A percentile compares a stretch with the other conserved stretches of the same genome.
These are phyloP conservation scores for Diaprepes abbreviatus DNA, from an alignment of 2,888 invertebrate species.

Conservation along the genomic window DNA sequence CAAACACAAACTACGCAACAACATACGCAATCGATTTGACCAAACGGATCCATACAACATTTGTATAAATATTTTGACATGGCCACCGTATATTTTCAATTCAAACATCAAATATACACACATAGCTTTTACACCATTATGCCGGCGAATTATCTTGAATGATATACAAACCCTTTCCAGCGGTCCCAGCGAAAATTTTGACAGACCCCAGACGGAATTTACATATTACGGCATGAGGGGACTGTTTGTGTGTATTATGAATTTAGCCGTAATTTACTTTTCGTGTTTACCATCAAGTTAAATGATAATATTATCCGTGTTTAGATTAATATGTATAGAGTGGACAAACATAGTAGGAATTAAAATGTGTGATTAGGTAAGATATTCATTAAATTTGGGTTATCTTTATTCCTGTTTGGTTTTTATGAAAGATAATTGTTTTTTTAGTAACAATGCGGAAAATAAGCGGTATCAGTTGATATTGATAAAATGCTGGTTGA, in stretches of 20 bases:
- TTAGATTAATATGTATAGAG: conserved; percentile 17
- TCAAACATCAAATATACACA: not conserved
- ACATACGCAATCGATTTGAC: too few species aligned
- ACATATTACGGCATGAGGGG: conserved; percentile 27
- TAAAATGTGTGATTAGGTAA: too few species aligned
- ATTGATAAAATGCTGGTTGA: too few species aligned
- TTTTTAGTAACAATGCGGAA: too few species aligned
- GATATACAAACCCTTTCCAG: conserved; percentile 17
- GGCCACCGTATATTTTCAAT: not conserved
- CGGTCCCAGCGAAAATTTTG: conserved; percentile 22
- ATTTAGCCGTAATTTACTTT: conserved; percentile 44
- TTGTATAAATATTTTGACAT: not conserved
- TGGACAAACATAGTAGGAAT: not conserved
- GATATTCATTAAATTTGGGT: too few species aligned
- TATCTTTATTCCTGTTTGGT: too few species aligned
- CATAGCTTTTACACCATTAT: conserved; percentile 2
- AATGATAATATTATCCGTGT: conserved; percentile 28
- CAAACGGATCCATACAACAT: too few species aligned
- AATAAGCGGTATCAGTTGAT: too few species aligned
- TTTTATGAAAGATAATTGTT: too few species aligned
- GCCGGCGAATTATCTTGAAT: conserved; percentile 15
- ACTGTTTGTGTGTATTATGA: conserved; percentile 35
- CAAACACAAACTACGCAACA: too few species aligned
- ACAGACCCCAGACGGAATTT: conserved; percentile 39
- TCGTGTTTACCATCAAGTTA: conserved; percentile 42